A percentile compares a stretch with the other conserved stretches of the same genome.
phyloP scores from a whole-genome alignment of 2,797 vertebrate species.

The Benthosema pterotum region DNA sequence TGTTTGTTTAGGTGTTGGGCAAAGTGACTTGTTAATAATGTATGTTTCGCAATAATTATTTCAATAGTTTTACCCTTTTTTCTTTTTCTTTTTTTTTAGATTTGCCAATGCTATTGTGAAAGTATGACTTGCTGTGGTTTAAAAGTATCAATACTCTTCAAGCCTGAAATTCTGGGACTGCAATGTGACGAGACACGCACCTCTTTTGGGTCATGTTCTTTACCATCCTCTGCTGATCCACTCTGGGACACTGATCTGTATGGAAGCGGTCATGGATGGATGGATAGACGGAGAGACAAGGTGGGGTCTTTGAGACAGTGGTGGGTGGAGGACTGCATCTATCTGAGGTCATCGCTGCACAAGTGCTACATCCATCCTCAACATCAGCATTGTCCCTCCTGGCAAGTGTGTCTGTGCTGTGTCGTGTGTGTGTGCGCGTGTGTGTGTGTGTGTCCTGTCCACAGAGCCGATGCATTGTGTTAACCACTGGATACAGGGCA shows the following conservation, averaged over 20 bases:
- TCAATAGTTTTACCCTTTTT: conserved; percentile 75
- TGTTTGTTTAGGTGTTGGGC: conserved; percentile 83
- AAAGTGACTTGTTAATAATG: conserved; percentile 85
- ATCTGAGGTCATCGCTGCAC: conserved; percentile 75
- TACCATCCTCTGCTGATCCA: conserved; percentile 56
- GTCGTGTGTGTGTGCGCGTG: conserved; percentile 21
- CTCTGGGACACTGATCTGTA: conserved; percentile 66
- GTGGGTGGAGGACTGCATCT: conserved; percentile 65
- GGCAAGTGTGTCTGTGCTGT: conserved; percentile 51
- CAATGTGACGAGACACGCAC: conserved; percentile 60
- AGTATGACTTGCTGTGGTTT: conserved; percentile 79
- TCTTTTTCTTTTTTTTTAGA: conserved; percentile 63
- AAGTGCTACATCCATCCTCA: conserved; percentile 74
- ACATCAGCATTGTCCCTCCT: conserved; percentile 68
- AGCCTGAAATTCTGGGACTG: conserved; percentile 74
- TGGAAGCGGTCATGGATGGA: conserved; percentile 50
- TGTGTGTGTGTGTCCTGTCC: conserved; percentile 74
- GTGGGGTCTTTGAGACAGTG: conserved; percentile 36
- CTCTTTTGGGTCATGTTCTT: conserved; percentile 45
- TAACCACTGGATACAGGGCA: conserved; percentile 82
- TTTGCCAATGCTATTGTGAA: conserved; percentile 83
- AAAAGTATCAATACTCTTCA: conserved; percentile 71
- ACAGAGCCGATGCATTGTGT: conserved; percentile 80
- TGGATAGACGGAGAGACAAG: conserved; percentile 5
- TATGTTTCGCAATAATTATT: conserved; percentile 88